Base-by-base conservation (phyloP, 2,113 vertebrate species). In the Ciconia maguari region DNA sequence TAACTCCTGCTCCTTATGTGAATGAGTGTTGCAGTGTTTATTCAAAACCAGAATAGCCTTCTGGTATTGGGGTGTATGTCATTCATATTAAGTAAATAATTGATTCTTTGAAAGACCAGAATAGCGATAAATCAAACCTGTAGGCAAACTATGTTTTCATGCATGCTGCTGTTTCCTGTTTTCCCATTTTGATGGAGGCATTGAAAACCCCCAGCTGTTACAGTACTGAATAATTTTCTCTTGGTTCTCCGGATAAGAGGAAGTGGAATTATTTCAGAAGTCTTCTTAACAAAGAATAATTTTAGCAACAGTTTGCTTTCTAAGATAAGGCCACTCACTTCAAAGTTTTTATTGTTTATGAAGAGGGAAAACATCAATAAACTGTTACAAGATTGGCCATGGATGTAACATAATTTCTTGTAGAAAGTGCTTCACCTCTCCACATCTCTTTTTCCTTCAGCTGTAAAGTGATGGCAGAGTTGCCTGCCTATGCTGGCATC, bases 231-330 rank as follows among this genome's bases (percentile, higher is more conserved):
- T 51, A 81, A 64, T 88, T 36, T 91, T 96, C 81, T 83, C 58
- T 80, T 70, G 58, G 62, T 83, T 93, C 92, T 93, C 77, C 58
- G 64, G 51, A 46, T 75, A 83, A 89, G 54, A 87, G 91, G 68
- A 95, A 93, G 49, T 49, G 13, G 24, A 95, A 90, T 86, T 81
- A 88, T 38, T 94, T 94, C 70, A 90, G 42, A 79, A 87, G 62
- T 91, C 77, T 74, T 91, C 75, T 30, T 49, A 94, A 87, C 55
- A 89, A 84, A 87, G 60, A 84, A 58, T 36, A 88, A 91, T 78
- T 94, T 81, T 65, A 92, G 60, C 54, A 79, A 85, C 54, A 87
- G 41, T 80, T 97, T 91, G 66, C 89, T 84, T 70, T 95, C 87
- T 83, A 80, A 68, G 72, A 87, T 90, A 96, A 94, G 69, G 68